These are phyloP conservation scores for Eulemur albifrons DNA, from an alignment of 2,797 vertebrate genomes.

Conservation along the genomic window DNA sequence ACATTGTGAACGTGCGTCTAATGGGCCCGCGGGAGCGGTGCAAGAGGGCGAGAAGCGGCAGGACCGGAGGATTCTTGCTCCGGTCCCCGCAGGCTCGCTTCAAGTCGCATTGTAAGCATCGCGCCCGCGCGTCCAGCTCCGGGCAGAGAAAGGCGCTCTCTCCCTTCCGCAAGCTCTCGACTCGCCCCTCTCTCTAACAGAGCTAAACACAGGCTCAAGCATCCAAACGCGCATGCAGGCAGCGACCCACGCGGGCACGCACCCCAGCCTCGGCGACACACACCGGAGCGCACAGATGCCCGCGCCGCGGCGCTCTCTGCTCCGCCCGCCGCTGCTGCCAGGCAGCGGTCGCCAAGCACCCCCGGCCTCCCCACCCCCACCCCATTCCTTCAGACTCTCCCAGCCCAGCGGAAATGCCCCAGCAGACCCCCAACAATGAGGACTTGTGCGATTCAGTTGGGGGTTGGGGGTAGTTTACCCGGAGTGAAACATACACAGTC, in stretches of 20 bases:
- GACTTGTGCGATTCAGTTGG: slow-evolving; percentile 61
- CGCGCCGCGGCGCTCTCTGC: slow-evolving; percentile 46
- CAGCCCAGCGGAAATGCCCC: slow-evolving; percentile 43
- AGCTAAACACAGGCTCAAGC: neutral
- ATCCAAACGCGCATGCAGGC: neutral
- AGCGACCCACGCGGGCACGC: neutral
- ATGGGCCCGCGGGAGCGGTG: neutral
- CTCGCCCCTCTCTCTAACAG: neutral
- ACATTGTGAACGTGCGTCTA: slow-evolving; percentile 48
- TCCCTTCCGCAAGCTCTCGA: neutral
- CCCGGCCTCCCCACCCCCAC: slow-evolving; percentile 16
- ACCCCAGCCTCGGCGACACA: neutral
- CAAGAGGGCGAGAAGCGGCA: neutral
- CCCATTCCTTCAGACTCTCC: slow-evolving; percentile 5
- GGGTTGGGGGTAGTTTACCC: slow-evolving; percentile 1
- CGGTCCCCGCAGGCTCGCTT: neutral
- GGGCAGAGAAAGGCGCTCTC: neutral
- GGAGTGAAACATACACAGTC: neutral
- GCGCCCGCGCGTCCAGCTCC: neutral
- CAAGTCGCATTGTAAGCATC: neutral
- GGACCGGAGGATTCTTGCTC: neutral
- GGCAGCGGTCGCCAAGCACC: neutral
- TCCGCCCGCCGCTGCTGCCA: neutral
- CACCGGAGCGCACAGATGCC: neutral
- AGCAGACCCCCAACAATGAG: slow-evolving; percentile 74